Evolutionary conservation across 2,113 vertebrate species (phyloP).

Genomic region (Trematocara zebra): DNA sequence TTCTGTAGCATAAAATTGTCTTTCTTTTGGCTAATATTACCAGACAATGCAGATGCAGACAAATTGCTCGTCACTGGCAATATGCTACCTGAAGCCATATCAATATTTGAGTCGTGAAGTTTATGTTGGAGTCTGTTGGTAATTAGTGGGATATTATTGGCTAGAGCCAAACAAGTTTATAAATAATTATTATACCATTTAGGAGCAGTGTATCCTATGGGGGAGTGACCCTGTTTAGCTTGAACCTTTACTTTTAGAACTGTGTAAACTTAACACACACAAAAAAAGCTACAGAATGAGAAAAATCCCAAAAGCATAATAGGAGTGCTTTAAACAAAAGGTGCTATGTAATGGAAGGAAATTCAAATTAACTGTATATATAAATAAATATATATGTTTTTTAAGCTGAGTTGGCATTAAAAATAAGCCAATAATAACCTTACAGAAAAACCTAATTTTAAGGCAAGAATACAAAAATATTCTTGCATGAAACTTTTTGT

Average conservation of each 20-base stretch:
- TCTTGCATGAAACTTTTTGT: not conserved
- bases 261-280: not conserved
- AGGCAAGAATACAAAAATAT: not conserved
- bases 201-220: not conserved
- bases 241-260: not conserved
- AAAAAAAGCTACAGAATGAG: not conserved
- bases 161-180: not conserved
- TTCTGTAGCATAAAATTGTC: not conserved
- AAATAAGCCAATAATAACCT: not conserved
- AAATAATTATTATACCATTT: not conserved
- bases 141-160: not conserved
- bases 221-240: not conserved
- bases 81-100: not conserved
- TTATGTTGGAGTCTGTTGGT: not conserved
- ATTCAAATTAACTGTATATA: not conserved
- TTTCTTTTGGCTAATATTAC: not conserved
- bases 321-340: not conserved
- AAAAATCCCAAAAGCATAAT: not conserved
- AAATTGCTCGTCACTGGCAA: not conserved
- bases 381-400: not conserved
- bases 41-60: not conserved
- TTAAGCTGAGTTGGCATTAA: not conserved
- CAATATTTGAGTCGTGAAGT: not conserved
- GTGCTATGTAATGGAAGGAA: not conserved
- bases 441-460: not conserved